These are phyloP conservation scores for Grammomys surdaster DNA, from an alignment of 2,113 vertebrate species.

Conservation along the genomic window DNA sequence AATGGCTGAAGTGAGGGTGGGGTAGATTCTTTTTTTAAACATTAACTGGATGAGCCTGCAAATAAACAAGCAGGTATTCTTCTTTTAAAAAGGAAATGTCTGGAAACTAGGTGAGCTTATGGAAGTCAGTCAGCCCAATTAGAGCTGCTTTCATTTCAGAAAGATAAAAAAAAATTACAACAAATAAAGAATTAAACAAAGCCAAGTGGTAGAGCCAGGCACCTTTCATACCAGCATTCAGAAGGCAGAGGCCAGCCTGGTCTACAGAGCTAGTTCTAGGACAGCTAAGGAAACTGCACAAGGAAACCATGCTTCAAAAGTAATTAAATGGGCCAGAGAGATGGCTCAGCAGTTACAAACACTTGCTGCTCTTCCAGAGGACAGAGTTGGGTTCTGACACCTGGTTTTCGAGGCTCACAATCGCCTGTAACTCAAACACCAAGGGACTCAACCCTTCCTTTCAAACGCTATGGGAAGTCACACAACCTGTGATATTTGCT, in stretches of 20 bases:
- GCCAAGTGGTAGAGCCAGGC: not conserved
- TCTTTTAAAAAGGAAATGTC: not conserved
- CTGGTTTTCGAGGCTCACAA: not conserved
- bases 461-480: not conserved
- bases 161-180: not conserved
- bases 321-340: not conserved
- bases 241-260: not conserved
- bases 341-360: not conserved
- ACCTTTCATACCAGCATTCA: not conserved
- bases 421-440: not conserved
- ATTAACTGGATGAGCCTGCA: not conserved
- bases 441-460: not conserved
- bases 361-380: not conserved
- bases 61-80: not conserved
- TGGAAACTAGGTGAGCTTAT: conserved; percentile 40
- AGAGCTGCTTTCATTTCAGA: not conserved
- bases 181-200: not conserved
- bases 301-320: not conserved
- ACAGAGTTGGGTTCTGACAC: not conserved
- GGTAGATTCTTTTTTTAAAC: not conserved
- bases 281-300: not conserved
- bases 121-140: not conserved
- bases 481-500: not conserved
- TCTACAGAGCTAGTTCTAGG: not conserved
- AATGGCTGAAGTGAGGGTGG: not conserved